phyloP scores from a whole-genome alignment of 2,797 vertebrate species.

The Hipposideros larvatus region DNA sequence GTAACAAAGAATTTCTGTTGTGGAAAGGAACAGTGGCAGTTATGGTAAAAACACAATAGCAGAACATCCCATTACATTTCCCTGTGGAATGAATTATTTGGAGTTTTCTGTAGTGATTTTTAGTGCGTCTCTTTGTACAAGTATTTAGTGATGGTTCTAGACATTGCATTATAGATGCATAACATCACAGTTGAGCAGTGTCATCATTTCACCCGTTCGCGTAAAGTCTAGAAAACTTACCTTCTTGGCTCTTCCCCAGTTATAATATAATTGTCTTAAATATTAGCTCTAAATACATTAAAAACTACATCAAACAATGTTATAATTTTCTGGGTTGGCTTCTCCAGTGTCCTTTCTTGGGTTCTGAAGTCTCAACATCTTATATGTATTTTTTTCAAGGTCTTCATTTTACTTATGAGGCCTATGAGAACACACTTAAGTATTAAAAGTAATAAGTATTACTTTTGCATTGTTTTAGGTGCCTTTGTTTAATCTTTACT shows the following conservation, averaged over 20 bases:
- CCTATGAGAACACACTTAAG: neutral
- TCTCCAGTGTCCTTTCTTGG: neutral
- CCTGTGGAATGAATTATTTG: neutral
- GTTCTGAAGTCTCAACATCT: neutral
- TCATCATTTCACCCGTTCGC: neutral
- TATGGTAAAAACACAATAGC: neutral
- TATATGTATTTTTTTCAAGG: no score
- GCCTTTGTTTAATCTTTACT: conserved; percentile 1
- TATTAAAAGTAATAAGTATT: neutral
- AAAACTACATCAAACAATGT: neutral
- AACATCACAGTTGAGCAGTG: neutral
- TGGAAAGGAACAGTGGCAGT: neutral
- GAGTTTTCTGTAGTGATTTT: neutral
- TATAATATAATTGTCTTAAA: neutral
- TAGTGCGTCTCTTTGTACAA: neutral
- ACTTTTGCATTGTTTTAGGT: neutral
- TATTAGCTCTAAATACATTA: neutral
- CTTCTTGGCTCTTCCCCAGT: neutral
- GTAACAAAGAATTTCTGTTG: neutral
- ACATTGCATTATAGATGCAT: neutral
- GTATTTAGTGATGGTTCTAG: neutral
- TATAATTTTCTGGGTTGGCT: neutral
- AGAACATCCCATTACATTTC: neutral
- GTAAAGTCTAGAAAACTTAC: neutral
- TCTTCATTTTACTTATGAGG: neutral